Conservation (phyloP, 2,113 vertebrate genomes). For the Isurus oxyrinchus region DNA sequence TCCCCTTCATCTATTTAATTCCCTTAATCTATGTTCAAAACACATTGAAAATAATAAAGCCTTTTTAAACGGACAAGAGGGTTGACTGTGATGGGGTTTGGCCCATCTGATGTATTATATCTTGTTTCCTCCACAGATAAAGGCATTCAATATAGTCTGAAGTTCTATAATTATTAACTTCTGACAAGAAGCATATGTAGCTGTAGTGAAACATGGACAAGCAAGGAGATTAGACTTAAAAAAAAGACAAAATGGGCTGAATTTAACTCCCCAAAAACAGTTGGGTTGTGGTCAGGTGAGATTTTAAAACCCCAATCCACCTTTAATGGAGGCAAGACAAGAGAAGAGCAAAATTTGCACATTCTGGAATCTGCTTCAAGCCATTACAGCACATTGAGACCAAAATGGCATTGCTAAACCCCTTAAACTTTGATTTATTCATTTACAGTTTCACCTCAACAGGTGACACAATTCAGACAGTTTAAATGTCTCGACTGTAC, state of each 20-base stretch:
- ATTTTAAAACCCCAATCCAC: neutral
- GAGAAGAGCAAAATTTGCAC: too few relatives aligned
- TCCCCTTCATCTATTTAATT: neutral
- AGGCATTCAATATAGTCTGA: neutral
- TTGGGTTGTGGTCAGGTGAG: neutral
- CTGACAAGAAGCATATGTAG: neutral
- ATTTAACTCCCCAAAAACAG: neutral
- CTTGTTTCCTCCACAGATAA: neutral
- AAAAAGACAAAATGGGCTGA: neutral
- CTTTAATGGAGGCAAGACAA: neutral
- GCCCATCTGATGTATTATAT: neutral
- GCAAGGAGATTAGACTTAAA: neutral
- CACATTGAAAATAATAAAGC: neutral
- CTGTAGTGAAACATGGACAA: neutral
- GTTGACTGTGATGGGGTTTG: too few relatives aligned
- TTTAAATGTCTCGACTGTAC: neutral
- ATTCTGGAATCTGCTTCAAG: neutral
- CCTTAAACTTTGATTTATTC: neutral
- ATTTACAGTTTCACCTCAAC: neutral
- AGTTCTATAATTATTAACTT: neutral
- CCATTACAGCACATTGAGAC: neutral
- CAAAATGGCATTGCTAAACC: neutral
- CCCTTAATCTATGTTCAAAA: neutral
- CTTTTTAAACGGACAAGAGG: neutral
- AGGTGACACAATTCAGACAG: neutral